Evolutionary conservation across 2,888 invertebrate species (phyloP).

Genomic region (Ophioninae sp.): DNA sequence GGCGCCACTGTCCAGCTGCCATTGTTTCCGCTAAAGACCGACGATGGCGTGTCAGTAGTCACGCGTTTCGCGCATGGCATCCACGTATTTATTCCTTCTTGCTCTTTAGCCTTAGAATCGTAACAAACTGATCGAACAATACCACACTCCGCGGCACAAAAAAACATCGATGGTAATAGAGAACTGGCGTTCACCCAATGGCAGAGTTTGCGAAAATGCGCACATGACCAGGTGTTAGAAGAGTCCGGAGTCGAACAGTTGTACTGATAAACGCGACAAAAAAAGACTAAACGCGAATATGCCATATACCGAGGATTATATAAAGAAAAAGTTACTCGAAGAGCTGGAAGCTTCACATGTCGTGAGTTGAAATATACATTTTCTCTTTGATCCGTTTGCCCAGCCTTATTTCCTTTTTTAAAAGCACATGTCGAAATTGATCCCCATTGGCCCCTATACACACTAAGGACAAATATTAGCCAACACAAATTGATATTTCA

Average conservation of each 20-base stretch:
- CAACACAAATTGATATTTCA: background rate
- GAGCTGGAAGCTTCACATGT: slow-evolving; percentile 87
- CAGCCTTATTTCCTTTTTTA: background rate
- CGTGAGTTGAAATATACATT: slow-evolving; percentile 83
- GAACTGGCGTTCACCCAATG: background rate
- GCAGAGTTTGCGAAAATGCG: background rate
- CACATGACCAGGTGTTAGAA: background rate
- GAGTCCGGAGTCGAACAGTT: slow-evolving; percentile 1
- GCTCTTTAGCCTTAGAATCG: background rate
- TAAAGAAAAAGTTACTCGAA: slow-evolving; percentile 86
- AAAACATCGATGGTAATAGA: background rate
- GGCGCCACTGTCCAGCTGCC: background rate
- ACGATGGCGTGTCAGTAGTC: background rate
- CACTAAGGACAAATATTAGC: background rate
- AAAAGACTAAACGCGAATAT: slow-evolving; percentile 79
- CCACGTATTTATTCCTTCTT: slow-evolving; percentile 36
- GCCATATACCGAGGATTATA: slow-evolving; percentile 86
- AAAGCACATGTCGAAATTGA: background rate
- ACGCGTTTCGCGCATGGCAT: slow-evolving; percentile 33
- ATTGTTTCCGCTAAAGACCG: background rate
- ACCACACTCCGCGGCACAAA: background rate
- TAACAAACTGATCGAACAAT: background rate
- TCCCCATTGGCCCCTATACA: slow-evolving; percentile 25
- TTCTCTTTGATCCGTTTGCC: background rate
- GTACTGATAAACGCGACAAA: background rate